These are phyloP conservation scores for Rhyzopertha dominica DNA, from an alignment of 1,140 invertebrate genomes.

Conservation along the genomic window DNA sequence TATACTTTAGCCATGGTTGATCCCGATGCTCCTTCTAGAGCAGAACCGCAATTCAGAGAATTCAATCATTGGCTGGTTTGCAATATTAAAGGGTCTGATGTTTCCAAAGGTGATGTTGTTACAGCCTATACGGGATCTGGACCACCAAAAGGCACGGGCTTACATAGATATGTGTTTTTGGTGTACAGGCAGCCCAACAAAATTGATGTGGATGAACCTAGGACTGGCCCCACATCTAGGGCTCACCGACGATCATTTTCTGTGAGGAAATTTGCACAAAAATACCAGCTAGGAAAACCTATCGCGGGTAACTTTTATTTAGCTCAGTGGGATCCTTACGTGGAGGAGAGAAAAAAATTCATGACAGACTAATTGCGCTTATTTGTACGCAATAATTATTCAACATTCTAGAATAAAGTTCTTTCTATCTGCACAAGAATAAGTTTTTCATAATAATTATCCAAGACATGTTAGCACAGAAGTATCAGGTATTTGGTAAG, in stretches of 20 bases:
- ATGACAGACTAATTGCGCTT: slow-evolving; percentile 22
- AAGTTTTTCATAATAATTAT: too few species aligned
- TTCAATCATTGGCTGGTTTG: slow-evolving; percentile 72
- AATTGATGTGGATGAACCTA: slow-evolving; percentile 48
- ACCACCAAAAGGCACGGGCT: slow-evolving; percentile 44
- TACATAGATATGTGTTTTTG: slow-evolving; percentile 64
- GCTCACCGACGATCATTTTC: slow-evolving; percentile 34
- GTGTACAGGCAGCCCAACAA: slow-evolving; percentile 56
- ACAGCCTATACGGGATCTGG: slow-evolving; percentile 53
- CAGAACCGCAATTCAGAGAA: slow-evolving; percentile 43
- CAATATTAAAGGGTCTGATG: slow-evolving; percentile 77
- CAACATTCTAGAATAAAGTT: too few species aligned
- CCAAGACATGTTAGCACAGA: too few species aligned
- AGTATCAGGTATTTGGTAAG: too few species aligned
- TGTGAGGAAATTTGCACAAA: slow-evolving; percentile 40
- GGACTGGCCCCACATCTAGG: slow-evolving; percentile 29
- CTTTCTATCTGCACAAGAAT: too few species aligned
- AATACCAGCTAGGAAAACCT: slow-evolving; percentile 43
- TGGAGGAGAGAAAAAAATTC: slow-evolving; percentile 25
- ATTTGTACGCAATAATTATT: too few species aligned
- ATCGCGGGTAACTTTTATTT: slow-evolving; percentile 43
- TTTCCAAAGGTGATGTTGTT: slow-evolving; percentile 51
- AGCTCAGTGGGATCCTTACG: slow-evolving; percentile 46
- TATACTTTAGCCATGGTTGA: slow-evolving; percentile 82
- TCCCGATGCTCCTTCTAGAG: slow-evolving; percentile 68